Evolutionary conservation across 2,888 invertebrate species (phyloP).

Genomic region (Caenorhabditis zanzibari): DNA sequence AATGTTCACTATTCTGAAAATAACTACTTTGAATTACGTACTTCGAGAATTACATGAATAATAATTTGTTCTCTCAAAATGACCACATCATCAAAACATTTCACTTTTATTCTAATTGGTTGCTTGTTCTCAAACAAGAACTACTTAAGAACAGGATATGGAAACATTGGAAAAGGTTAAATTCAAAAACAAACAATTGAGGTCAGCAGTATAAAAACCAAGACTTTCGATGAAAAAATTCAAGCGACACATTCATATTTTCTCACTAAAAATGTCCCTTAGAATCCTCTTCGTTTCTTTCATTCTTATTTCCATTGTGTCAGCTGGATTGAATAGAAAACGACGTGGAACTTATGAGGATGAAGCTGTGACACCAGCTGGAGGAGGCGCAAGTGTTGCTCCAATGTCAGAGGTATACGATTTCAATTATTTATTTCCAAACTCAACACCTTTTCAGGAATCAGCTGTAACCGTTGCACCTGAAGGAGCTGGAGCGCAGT

Average conservation of each 20-base stretch:
- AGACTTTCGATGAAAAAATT: neutral
- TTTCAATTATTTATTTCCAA: neutral
- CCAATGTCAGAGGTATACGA: slow-evolving; percentile 38
- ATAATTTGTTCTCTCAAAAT: slow-evolving; percentile 12
- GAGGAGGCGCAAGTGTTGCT: slow-evolving; percentile 55
- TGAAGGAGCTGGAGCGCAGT: slow-evolving; percentile 57
- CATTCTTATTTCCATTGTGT: slow-evolving; percentile 4
- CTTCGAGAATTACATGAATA: neutral
- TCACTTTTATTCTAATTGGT: slow-evolving; percentile 28
- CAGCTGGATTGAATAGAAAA: slow-evolving; percentile 28
- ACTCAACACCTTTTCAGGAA: slow-evolving; percentile 8
- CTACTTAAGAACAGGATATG: slow-evolving; percentile 48
- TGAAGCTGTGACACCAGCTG: slow-evolving; percentile 66
- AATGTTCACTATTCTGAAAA: neutral
- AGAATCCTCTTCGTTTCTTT: neutral
- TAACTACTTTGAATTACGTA: neutral
- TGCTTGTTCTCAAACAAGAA: slow-evolving; percentile 7
- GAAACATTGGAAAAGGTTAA: neutral
- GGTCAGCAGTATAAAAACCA: slow-evolving; percentile 31
- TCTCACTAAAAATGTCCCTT: neutral
- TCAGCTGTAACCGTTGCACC: slow-evolving; percentile 56
- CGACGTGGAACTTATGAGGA: slow-evolving; percentile 69
- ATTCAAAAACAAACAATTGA: slow-evolving; percentile 30
- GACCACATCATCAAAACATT: neutral
- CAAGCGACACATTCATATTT: neutral